These are phyloP conservation scores for Streptopelia turtur DNA, from an alignment of 2,797 vertebrate species.

Conservation along the genomic window DNA sequence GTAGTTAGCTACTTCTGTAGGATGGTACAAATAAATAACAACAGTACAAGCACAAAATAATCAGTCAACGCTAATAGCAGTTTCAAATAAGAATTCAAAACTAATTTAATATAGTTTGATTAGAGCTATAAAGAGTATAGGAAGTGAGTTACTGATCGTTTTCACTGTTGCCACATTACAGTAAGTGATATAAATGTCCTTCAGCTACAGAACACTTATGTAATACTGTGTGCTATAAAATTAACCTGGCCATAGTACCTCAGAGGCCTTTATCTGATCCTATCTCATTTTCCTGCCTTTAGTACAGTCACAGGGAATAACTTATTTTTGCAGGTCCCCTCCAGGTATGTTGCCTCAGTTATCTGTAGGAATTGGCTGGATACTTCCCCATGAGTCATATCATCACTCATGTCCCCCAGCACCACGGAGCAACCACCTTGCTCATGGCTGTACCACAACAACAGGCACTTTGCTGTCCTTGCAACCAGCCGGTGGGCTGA, in stretches of 20 bases:
- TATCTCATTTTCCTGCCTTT: neutral
- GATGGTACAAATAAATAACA: neutral
- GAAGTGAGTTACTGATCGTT: neutral
- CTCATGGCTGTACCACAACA: neutral
- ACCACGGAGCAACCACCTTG: neutral
- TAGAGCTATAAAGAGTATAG: neutral
- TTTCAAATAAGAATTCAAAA: neutral
- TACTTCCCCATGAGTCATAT: neutral
- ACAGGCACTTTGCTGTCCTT: neutral
- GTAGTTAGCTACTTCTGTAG: neutral
- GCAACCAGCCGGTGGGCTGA: neutral
- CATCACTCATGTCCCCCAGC: neutral
- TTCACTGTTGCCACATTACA: neutral
- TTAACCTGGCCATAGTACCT: neutral
- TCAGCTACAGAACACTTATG: neutral
- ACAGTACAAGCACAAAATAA: neutral
- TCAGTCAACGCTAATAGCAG: neutral
- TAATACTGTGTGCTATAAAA: neutral
- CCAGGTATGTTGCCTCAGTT: neutral
- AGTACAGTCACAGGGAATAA: neutral
- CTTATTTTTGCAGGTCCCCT: neutral
- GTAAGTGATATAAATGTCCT: neutral
- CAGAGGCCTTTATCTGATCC: neutral
- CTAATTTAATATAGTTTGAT: neutral
- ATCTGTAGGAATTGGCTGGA: neutral